Base-by-base conservation (phyloP, 2,113 vertebrate genomes). In the Oncorhynchus gorbuscha region DNA sequence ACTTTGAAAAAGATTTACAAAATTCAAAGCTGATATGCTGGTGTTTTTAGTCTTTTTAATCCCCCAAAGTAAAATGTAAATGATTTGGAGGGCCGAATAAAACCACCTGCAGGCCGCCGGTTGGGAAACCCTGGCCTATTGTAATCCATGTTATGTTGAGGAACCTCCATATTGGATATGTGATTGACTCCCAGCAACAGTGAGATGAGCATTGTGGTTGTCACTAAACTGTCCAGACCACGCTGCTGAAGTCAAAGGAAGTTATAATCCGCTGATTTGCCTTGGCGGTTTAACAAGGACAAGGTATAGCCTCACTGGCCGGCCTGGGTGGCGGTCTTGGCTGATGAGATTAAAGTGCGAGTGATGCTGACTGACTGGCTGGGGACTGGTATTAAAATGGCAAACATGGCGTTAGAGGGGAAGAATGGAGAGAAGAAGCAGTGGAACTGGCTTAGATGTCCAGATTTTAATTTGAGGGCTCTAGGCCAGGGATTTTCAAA, bases 321-420 rank as follows among this genome's bases (percentile, higher is more conserved):
- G 5, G 14, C 51, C 51, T 3, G 3, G 51, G 51, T 55, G 39
- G 79, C 26, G 11, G 58, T 18, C 55, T 70, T 70, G 32, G 51
- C 67, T 65, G 78, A 82, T n/a, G 67, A 85, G 83, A 80, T 80
- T 85, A 85, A 76, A 80, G 69, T 14, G 28, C 61, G 14, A 67
- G 75, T 71, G 22, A 73, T 76, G 71, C 55, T 49, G 12, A 75
- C 5, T 39, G n/a, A 6, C 8, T 28, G 62, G 13, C 71, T 65
- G n/a, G 51, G 51, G 30, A 71, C 68, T 73, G 64, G 39, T 55
- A 75, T 67, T 75, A 75, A 75, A 28, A 16, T 64, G 35, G 32
- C 6, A 20, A 32, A 45, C n/a, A 22, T 68, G 65, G 18, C 35
- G 18, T 71, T 45, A 45, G 39, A 45, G 39, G 39, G 39, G 39